Percentiles rank a stretch among this genome's conserved stretches.
These are phyloP conservation scores for Synergus umbraculus DNA, from an alignment of 2,888 invertebrate species.

Conservation along the genomic window DNA sequence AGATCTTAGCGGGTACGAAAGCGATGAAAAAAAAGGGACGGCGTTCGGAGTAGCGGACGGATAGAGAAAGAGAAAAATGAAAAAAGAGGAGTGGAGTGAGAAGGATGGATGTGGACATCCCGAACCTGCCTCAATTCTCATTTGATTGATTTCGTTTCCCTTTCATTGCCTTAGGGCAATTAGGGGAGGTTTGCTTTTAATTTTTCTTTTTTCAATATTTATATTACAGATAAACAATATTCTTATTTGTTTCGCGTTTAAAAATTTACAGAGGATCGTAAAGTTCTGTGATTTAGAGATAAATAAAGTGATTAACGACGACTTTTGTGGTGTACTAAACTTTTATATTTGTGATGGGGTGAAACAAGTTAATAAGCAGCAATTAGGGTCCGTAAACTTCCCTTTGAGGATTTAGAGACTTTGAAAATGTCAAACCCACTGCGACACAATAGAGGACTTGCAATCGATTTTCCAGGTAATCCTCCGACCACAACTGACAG, in stretches of 20 bases:
- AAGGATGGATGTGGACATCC: slow-evolving; percentile 59
- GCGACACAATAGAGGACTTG: neutral
- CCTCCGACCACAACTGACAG: neutral
- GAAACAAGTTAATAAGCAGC: neutral
- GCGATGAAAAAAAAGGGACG: no score
- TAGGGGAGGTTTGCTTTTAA: slow-evolving; percentile 11
- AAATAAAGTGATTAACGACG: neutral
- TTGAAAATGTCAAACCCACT: neutral
- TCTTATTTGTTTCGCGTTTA: neutral
- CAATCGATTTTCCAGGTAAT: slow-evolving; percentile 10
- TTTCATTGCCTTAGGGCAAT: slow-evolving; percentile 48
- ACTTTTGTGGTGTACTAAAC: neutral
- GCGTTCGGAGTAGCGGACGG: neutral
- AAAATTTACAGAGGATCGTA: neutral
- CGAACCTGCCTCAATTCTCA: slow-evolving; percentile 75
- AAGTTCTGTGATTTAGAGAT: neutral
- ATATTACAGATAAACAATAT: neutral
- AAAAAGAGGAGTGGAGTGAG: slow-evolving; percentile 49
- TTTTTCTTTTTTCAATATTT: neutral
- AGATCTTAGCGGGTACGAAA: no score
- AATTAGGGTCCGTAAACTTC: slow-evolving; percentile 9
- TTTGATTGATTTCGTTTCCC: slow-evolving; percentile 70
- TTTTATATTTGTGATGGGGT: neutral
- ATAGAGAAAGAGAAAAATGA: slow-evolving; percentile 36
- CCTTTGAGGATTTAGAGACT: slow-evolving; percentile 6